These are phyloP conservation scores for Rapana venosa DNA, from an alignment of 2,888 invertebrate species.

Conservation along the genomic window DNA sequence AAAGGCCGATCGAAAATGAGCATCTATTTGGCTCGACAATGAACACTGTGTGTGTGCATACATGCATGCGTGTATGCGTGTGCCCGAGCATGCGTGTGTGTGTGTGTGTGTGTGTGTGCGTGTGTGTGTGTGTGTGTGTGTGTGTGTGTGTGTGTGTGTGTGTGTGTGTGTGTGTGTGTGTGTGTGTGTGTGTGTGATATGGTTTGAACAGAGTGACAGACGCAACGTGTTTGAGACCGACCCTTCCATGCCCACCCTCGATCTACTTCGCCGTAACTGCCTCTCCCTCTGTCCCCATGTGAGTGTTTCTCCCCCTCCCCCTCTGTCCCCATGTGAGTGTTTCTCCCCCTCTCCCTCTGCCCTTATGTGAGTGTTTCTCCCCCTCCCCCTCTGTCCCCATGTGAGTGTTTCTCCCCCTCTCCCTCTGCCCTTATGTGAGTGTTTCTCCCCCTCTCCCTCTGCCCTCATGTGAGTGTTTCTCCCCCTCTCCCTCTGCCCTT, in stretches of 20 bases:
- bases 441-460: no score
- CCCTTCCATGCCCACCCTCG: constrained; percentile 36
- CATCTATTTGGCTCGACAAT: neutral
- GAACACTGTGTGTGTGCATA: neutral
- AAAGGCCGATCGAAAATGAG: neutral
- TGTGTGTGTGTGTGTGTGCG: constrained; percentile 5
- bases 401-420: neutral
- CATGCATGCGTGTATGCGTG: neutral
- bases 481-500: no score
- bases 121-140: neutral
- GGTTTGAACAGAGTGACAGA: constrained; percentile 38
- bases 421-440: neutral
- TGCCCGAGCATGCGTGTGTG: neutral
- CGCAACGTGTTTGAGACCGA: constrained; percentile 46
- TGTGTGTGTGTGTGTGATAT: constrained; percentile 10
- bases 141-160: constrained; percentile 6
- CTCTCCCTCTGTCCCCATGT: neutral
- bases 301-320: neutral
- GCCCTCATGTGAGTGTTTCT: no score
- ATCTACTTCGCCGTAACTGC: constrained; percentile 31
- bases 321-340: neutral
- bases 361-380: neutral
- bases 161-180: neutral
- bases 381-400: neutral
- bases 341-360: neutral